Conservation (phyloP, 2,888 invertebrate genomes). For the Neria commutata region DNA sequence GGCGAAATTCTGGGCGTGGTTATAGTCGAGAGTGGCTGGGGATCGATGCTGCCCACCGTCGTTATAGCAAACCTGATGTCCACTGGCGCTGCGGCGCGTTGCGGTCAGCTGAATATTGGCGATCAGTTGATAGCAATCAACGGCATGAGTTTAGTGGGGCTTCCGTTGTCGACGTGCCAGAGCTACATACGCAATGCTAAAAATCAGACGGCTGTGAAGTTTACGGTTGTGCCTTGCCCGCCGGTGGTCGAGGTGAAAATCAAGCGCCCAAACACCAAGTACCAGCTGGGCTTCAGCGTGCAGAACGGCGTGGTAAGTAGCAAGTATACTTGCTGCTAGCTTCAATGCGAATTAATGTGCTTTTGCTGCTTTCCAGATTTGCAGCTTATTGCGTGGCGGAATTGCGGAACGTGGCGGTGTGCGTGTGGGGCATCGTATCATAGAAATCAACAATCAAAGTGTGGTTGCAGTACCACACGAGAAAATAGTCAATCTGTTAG, state of each 20-base stretch:
- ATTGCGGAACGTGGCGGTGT: constrained; percentile 99
- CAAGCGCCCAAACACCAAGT: constrained; percentile 98
- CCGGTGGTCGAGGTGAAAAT: constrained; percentile 99
- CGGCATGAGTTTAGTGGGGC: constrained; percentile 96
- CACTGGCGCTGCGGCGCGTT: constrained; percentile 94
- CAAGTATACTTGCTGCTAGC: neutral
- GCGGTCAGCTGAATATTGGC: constrained; percentile 98
- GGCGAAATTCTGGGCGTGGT: constrained; percentile 98
- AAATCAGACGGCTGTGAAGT: constrained; percentile 97
- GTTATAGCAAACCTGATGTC: constrained; percentile 98
- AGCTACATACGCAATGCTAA: constrained; percentile 99
- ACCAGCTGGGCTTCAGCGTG: constrained; percentile 99
- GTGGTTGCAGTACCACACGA: constrained; percentile 99
- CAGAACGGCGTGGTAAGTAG: constrained; percentile 97
- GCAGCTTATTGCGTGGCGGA: constrained; percentile 95
- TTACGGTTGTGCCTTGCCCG: constrained; percentile 98
- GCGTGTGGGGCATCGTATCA: constrained; percentile 97
- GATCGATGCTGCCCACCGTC: constrained; percentile 99
- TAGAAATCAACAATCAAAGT: constrained; percentile 99
- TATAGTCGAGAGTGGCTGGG: constrained; percentile 99
- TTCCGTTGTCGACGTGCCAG: constrained; percentile 97
- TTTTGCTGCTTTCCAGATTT: constrained; percentile 72
- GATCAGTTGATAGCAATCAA: constrained; percentile 99
- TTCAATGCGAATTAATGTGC: neutral
- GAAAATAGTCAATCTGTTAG: constrained; percentile 97